These are phyloP conservation scores for Melanotaenia maccullochi DNA, from an alignment of 2,797 vertebrate genomes.

Conservation along the genomic window DNA sequence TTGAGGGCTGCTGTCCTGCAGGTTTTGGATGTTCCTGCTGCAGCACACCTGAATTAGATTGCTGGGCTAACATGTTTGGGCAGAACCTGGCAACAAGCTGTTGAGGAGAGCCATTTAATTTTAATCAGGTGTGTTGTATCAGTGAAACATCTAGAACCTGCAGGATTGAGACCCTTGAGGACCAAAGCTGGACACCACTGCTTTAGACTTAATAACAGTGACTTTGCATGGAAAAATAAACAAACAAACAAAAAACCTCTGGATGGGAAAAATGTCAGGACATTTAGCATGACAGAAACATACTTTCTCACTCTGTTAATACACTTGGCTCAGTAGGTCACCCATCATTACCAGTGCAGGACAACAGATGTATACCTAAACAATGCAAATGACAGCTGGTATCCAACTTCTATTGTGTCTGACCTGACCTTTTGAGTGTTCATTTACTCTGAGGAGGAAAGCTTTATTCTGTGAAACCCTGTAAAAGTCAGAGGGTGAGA, in stretches of 20 bases:
- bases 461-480: constrained; percentile 32
- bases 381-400: constrained; percentile 52
- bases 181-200: no score
- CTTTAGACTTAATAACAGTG: neutral
- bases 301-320: constrained; percentile 17
- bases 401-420: constrained; percentile 38
- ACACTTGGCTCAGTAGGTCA: constrained; percentile 45
- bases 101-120: no score
- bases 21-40: no score
- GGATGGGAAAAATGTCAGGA: constrained; percentile 19
- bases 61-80: no score
- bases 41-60: no score
- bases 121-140: no score
- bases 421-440: constrained; percentile 56
- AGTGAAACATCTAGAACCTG: no score
- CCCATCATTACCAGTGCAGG: constrained; percentile 29
- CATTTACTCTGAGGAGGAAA: constrained; percentile 23
- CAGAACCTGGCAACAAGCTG: no score
- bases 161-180: no score
- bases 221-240: neutral
- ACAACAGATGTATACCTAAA: constrained; percentile 43
- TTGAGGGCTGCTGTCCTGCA: no score
- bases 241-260: neutral
- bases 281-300: constrained; percentile 3
- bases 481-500: constrained; percentile 34